phyloP scores from a whole-genome alignment of 2,888 invertebrate species.

The Xylophagus ater region DNA sequence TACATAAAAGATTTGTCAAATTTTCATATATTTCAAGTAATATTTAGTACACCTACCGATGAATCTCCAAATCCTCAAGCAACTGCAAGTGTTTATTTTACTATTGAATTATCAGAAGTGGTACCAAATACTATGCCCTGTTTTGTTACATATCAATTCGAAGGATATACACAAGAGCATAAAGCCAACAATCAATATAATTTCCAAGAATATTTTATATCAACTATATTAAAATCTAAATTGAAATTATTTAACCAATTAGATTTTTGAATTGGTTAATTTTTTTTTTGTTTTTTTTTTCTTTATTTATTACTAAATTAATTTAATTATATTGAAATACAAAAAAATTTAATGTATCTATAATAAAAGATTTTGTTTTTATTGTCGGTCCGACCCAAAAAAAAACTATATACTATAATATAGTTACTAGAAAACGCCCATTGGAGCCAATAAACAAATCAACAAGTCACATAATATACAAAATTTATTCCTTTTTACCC shows the following conservation, averaged over 20 bases:
- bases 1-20: slow-evolving; percentile 25
- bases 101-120: slow-evolving; percentile 26
- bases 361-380: too few relatives aligned
- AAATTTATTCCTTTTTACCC: too few relatives aligned
- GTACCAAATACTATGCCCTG: slow-evolving; percentile 9
- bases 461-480: too few relatives aligned
- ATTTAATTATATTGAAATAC: too few relatives aligned
- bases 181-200: slow-evolving; percentile 7
- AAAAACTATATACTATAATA: too few relatives aligned
- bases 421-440: too few relatives aligned
- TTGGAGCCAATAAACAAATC: too few relatives aligned
- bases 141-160: slow-evolving; percentile 15
- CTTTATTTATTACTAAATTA: too few relatives aligned
- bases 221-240: slow-evolving; percentile 8
- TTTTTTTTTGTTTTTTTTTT: too few relatives aligned
- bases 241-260: slow-evolving; percentile 8
- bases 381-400: too few relatives aligned
- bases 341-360: too few relatives aligned
- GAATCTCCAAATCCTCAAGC: slow-evolving; percentile 40
- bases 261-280: too few relatives aligned
- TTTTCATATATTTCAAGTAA: slow-evolving; percentile 29
- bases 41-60: slow-evolving; percentile 38
- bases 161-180: slow-evolving; percentile 10
- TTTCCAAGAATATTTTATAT: slow-evolving; percentile 9
- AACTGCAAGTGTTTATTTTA: slow-evolving; percentile 39